Base-by-base conservation (phyloP, 1,140 invertebrate species). In the Hyphantria cunea region DNA sequence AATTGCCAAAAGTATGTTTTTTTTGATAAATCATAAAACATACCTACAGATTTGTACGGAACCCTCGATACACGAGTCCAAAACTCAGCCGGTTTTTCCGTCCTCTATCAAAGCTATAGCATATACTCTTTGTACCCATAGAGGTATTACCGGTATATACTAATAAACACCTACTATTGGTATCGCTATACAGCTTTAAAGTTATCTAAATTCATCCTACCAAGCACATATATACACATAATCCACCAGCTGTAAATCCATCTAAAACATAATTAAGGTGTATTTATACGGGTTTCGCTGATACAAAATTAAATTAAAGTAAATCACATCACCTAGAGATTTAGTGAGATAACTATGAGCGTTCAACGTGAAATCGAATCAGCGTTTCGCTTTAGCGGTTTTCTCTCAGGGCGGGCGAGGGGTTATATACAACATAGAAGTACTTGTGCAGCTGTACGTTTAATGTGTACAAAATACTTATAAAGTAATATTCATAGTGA, bases 321-420 rank as follows among this genome's bases (percentile, higher is more conserved):
- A 86, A 86, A 88, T 88, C 85, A 88, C 83, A 88, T 88, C 82
- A 82, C 48, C 66, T 74, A 60, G 59, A 81, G 82, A 88, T 88
- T 88, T 86, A 84, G 76, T 74, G 59, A 55, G 67, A 58, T 52
- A 56, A 74, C 73, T 74, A 66, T 74, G 68, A 61, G 74, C 68
- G 62, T 52, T 58, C 45, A 58, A 68, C 72, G 81, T 64, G 70
- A 75, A 84, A 88, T 86, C 80, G 74, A 87, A 87, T 86, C 82
- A 80, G 66, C 41, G 74, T 72, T 59, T 62, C 76, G 73, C 71
- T 73, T 86, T 82, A 71, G 81, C 72, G 82, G 82, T 76, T 80
- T 72, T 58, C 70, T 71, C 65, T 74, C 78, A 82, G 74, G 70
- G 70, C 66, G 69, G 70, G 1, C 31, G 33, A 48, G 32, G 13